Evolutionary conservation across 2,113 vertebrate species (phyloP).

Genomic region (Lonchura striata): DNA sequence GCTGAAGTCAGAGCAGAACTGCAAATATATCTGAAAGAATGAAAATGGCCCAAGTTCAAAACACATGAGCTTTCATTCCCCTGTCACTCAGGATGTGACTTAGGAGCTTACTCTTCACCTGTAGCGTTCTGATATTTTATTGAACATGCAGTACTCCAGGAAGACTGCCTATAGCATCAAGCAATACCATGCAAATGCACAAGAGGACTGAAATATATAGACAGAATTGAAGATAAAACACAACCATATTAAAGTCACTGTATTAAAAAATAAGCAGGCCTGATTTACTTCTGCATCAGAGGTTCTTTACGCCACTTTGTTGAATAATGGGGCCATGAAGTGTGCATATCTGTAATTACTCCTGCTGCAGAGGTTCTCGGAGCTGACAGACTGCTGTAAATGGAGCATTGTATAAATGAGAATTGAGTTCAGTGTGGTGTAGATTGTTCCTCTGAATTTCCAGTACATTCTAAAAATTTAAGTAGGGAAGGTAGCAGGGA

Average conservation of each 20-base stretch:
- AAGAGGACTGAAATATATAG: neutral
- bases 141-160: slow-evolving; percentile 26
- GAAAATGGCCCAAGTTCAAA: slow-evolving; percentile 41
- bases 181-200: neutral
- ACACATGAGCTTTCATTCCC: neutral
- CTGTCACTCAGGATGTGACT: slow-evolving; percentile 21
- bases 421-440: neutral
- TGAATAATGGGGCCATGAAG: slow-evolving; percentile 12
- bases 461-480: neutral
- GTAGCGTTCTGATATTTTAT: slow-evolving; percentile 50
- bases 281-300: slow-evolving; percentile 27
- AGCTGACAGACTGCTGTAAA: slow-evolving; percentile 10
- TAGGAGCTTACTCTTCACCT: slow-evolving; percentile 32
- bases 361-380: slow-evolving; percentile 8
- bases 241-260: slow-evolving; percentile 3
- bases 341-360: slow-evolving; percentile 32
- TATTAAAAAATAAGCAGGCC: slow-evolving; percentile 46
- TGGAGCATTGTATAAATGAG: neutral
- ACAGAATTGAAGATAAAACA: slow-evolving; percentile 28
- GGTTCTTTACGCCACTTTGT: neutral
- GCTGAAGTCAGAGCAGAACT: neutral
- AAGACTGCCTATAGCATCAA: neutral
- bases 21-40: slow-evolving; percentile 20
- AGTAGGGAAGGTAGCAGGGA: neutral
- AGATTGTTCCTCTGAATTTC: neutral